phyloP scores from a whole-genome alignment of 1,140 invertebrate species.

The Dysdera silvatica region DNA sequence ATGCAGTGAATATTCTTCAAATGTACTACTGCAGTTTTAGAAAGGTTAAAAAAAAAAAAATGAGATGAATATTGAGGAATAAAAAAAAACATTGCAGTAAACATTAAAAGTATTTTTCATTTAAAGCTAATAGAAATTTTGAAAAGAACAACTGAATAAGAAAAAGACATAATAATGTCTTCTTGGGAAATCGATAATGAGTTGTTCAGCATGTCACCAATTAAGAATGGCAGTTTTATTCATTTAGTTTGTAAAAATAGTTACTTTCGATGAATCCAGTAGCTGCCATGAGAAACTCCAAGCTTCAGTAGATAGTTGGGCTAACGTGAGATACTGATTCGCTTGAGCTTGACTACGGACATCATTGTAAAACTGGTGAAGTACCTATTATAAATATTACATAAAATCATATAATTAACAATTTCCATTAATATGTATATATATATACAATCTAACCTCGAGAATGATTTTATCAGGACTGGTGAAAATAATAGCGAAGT shows the following conservation, averaged over 20 bases:
- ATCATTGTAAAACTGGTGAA: slow-evolving; percentile 49
- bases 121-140: not conserved
- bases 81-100: slow-evolving; percentile 1
- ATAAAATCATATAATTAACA: too few relatives aligned
- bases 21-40: too few relatives aligned
- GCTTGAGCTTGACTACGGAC: slow-evolving; percentile 55
- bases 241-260: not conserved
- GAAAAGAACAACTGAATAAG: not conserved
- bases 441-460: too few relatives aligned
- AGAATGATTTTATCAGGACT: too few relatives aligned
- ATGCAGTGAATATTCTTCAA: too few relatives aligned
- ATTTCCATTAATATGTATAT: too few relatives aligned
- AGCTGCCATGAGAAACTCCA: slow-evolving; percentile 86
- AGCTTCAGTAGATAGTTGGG: slow-evolving; percentile 70
- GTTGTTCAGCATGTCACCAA: too few relatives aligned
- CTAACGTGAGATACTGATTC: slow-evolving; percentile 70
- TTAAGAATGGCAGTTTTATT: too few relatives aligned
- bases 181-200: too few relatives aligned
- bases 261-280: slow-evolving; percentile 63
- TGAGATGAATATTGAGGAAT: slow-evolving; percentile 10
- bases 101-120: slow-evolving; percentile 18
- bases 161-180: too few relatives aligned
- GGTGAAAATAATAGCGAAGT: too few relatives aligned
- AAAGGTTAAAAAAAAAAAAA: slow-evolving; percentile 26
- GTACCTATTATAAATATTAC: slow-evolving; percentile 39